phyloP scores from a whole-genome alignment of 2,797 vertebrate species.

The Danio aesculapii region DNA sequence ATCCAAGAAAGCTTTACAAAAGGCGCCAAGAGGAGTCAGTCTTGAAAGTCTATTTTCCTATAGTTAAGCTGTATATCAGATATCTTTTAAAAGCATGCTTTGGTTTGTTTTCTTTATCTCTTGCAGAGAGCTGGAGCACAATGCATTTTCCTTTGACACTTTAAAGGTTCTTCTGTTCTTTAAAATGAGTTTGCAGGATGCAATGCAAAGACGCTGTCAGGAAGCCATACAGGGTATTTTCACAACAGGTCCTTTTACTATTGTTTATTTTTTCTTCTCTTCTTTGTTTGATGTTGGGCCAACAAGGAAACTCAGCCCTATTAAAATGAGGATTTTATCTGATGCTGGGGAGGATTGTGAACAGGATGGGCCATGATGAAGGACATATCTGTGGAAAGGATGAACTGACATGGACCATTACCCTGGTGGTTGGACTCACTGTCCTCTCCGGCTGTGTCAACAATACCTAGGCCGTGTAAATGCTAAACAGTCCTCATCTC shows the following conservation, averaged over 20 bases:
- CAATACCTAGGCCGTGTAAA: slow-evolving; percentile 36
- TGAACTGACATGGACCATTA: slow-evolving; percentile 41
- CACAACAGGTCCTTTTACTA: slow-evolving; percentile 55
- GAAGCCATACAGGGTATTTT: slow-evolving; percentile 64
- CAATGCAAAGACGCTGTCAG: slow-evolving; percentile 57
- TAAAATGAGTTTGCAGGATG: slow-evolving; percentile 58
- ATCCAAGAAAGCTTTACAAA: slow-evolving; percentile 82
- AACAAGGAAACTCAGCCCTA: slow-evolving; percentile 41
- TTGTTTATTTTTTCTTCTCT: slow-evolving; percentile 19
- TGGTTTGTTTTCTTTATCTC: slow-evolving; percentile 79
- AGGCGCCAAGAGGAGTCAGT: slow-evolving; percentile 72
- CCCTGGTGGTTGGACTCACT: slow-evolving; percentile 40
- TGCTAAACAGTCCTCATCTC: slow-evolving; percentile 53
- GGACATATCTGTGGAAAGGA: slow-evolving; percentile 41
- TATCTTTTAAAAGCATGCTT: slow-evolving; percentile 84
- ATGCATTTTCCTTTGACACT: slow-evolving; percentile 73
- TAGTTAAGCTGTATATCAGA: slow-evolving; percentile 81
- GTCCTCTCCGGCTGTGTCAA: slow-evolving; percentile 23
- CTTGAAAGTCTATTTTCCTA: slow-evolving; percentile 84
- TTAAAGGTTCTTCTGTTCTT: slow-evolving; percentile 68
- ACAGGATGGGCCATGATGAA: slow-evolving; percentile 28
- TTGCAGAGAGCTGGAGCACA: slow-evolving; percentile 71
- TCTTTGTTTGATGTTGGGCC: slow-evolving; percentile 28
- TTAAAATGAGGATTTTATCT: slow-evolving; percentile 43
- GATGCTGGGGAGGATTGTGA: slow-evolving; percentile 34